Base-by-base conservation (phyloP, 2,113 vertebrate genomes). In the Pterocles gutturalis region DNA sequence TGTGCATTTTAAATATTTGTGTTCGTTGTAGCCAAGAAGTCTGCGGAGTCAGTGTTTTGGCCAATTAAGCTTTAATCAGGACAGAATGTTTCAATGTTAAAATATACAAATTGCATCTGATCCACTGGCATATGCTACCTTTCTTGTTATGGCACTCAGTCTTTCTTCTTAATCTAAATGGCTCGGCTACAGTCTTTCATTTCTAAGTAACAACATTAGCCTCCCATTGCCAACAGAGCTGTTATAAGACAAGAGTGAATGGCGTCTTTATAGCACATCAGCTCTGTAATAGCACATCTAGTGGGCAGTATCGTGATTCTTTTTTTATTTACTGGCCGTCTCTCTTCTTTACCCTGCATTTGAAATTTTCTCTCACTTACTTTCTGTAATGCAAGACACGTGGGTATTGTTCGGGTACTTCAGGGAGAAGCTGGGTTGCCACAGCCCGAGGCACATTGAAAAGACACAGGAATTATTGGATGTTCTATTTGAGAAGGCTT, bases 31-130 rank as follows among this genome's bases (percentile, higher is more conserved):
- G 97, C 86, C 97, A 95, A 86, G 83, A 92, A 96, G 95, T 96
- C 97, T 97, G 94, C 14, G 5, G 67, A 91, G 79, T 72, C 93
- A 83, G 77, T 93, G 89, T 95, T 97, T 95, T 89, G 67, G 79
- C 66, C 92, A 97, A 96, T 97, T 96, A 97, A 94, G 83, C 80
- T 96, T 96, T 97, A 98, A 97, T 98, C 93, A 95, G 92, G 92
- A 95, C 84, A 95, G 92, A 96, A 96, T 96, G 94, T 95, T 96
- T 94, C 90, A 80, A 95, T 85, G 89, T 83, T 97, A 92, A 96
- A 97, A 95, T 89, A 92, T 24, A 96, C 89, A 96, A 97, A 97
- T 95, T 96, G 87, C 85, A 90, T 93, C 70, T 90, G 88, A 97
- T 89, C 80, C 66, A 62, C 67, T 89, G 89, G 79, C 84, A 90